These are phyloP conservation scores for Drosophila biarmipes DNA, from an alignment of 1,140 invertebrate species.

Conservation along the genomic window DNA sequence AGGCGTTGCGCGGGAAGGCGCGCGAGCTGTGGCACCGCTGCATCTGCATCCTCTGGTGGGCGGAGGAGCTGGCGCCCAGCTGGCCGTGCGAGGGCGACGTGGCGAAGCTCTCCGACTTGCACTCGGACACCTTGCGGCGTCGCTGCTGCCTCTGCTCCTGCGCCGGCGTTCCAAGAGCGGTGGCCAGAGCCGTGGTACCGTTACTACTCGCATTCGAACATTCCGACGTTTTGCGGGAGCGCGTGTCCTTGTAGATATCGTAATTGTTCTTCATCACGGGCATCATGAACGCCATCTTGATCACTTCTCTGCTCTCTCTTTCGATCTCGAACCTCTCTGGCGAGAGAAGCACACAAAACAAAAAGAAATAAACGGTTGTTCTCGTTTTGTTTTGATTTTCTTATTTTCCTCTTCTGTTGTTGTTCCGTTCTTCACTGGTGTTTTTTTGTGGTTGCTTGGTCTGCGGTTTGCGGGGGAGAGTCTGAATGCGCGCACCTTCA, in stretches of 20 bases:
- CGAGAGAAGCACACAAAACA: constrained; percentile 19
- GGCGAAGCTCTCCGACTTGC: constrained; percentile 90
- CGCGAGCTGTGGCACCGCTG: constrained; percentile 73
- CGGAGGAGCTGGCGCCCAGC: constrained; percentile 87
- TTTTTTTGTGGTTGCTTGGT: not conserved
- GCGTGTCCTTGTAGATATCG: constrained; percentile 94
- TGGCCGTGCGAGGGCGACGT: constrained; percentile 89
- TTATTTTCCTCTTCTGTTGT: not conserved
- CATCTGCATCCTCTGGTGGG: constrained; percentile 86
- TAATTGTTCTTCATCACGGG: constrained; percentile 96
- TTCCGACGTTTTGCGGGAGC: constrained; percentile 89
- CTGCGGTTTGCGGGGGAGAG: not conserved
- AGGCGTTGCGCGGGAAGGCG: constrained; percentile 86
- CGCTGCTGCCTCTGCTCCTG: constrained; percentile 82
- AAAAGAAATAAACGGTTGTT: constrained; percentile 32
- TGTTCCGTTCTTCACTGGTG: constrained; percentile 3
- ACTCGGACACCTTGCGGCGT: constrained; percentile 92
- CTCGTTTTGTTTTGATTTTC: constrained; percentile 28
- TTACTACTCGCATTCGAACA: constrained; percentile 86
- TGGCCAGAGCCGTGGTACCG: constrained; percentile 74
- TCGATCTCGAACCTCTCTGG: not conserved
- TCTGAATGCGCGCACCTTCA: constrained; percentile 38
- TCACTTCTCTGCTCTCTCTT: constrained; percentile 4
- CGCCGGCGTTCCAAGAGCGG: constrained; percentile 68
- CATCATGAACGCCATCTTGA: constrained; percentile 96